Evolutionary conservation across 2,113 vertebrate species (phyloP), one percentile per base, ranked within the genome.

Genomic region (Cyphomyrus plagiostoma): DNA sequence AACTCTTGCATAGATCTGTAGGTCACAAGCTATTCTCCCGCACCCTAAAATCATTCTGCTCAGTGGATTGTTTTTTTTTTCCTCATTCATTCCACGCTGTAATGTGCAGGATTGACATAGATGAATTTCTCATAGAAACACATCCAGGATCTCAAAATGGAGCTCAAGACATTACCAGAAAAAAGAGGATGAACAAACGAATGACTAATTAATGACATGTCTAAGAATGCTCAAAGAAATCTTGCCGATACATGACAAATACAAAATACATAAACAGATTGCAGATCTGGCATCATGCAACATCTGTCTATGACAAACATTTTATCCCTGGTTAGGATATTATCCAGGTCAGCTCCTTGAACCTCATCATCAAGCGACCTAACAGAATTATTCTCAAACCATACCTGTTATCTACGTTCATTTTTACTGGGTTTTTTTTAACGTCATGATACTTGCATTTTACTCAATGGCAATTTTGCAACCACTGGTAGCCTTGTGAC

Each of bases 1-100:
- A 26, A 35, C 89, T 92, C 91, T 94, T 94, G 93, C 91, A 92
- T 94, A 94, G 94, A 94, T 56, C 84, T 90, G 85, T 91, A 86
- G 93, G 11, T 86, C 19, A 92, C 90, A 89, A 89, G 91, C 84
- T 90, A 93, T 89, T 91, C 90, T 92, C 92, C 90, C 93, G 87
- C 90, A 92, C 70, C 77, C 17, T 42, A 80, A 42, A 80, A 80
- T 15, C 74, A 80, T 80, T 80, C 6, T 80, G 39, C 89, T 46
- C 70, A 85, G 91, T 53, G 86, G 8, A 17, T 48, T 86, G 88
- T 89, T 46, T 70, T 80, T 10, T 48, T 10, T 42, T 62, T 35
- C 87, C 88, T 90, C 77, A 86, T 94, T 53, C n/a, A n/a, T n/a
- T n/a, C n/a, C n/a, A n/a, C n/a, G 58, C 80, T 58, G 88, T 46